Conservation (phyloP, 2,113 vertebrate species). For the Falcunculus frontatus region DNA sequence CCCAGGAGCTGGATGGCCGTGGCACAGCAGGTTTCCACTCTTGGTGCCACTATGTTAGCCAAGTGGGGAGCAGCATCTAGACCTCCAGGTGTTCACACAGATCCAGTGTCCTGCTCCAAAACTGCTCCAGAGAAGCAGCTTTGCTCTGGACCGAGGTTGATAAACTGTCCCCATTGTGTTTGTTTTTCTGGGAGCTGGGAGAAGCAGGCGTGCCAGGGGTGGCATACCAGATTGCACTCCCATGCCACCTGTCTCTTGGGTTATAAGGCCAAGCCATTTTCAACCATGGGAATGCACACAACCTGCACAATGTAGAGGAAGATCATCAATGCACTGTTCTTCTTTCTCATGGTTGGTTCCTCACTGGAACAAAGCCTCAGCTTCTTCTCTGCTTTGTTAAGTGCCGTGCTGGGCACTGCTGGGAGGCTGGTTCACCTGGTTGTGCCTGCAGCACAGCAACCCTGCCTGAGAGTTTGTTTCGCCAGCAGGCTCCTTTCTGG, state of each 20-base stretch:
- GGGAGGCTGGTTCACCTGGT: background rate
- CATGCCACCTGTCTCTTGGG: fast-evolving
- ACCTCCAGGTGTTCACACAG: fast-evolving
- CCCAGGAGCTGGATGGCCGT: background rate
- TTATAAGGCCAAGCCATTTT: background rate
- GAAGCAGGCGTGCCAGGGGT: fast-evolving
- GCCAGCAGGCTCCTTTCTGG: background rate
- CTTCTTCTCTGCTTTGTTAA: background rate
- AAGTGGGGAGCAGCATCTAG: background rate
- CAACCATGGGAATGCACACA: background rate
- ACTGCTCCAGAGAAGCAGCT: background rate
- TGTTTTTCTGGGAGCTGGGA: background rate
- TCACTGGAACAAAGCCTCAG: background rate
- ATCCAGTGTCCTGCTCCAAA: background rate
- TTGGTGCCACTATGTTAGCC: fast-evolving
- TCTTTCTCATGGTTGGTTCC: background rate
- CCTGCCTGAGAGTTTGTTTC: fast-evolving
- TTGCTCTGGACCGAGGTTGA: background rate
- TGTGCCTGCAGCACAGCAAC: background rate
- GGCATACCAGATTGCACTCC: background rate
- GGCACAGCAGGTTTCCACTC: background rate
- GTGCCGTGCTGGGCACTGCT: fast-evolving
- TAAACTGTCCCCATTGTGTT: background rate
- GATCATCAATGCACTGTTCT: background rate
- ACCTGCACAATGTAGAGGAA: background rate